Base-by-base conservation (phyloP, 2,888 invertebrate species). In the Diabrotica balteata region DNA sequence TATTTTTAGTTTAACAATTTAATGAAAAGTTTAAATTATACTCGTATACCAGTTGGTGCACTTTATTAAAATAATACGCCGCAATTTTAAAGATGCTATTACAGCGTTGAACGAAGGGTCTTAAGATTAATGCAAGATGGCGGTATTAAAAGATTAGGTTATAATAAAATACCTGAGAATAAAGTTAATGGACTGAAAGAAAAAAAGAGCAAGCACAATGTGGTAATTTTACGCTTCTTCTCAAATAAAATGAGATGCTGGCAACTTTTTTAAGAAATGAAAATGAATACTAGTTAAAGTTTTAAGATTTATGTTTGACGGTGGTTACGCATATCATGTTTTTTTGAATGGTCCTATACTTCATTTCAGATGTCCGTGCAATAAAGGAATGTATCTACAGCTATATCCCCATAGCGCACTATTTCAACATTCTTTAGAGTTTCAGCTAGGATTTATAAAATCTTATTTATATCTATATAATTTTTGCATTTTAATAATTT, bases 91-190 rank as follows among this genome's bases (percentile, higher is more conserved):
- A 63, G 52, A 58, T 59, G 63, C 63, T 59, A 59, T 67, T 67
- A 67, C 47, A 47, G 55, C 51, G 67, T 59, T 67, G 67, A 63
- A 67, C 58, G 63, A 52, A 52, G 42, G 8, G 54, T 49, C 49
- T 67, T 67, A 67, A 59, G 59, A 59, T 59, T 59, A 67, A 67
- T 67, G 67, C 49, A 63, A 63, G 63, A 63, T 63, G 63, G 67
- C 46, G 59, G 63, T 43, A 67, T 63, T 63, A 67, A 53, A 63
- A 67, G 63, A 63, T 67, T 45, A 67, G 58, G 57, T 53, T 46
- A 54, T 54, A 67, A 58, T 67, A 54, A 63, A 67, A 67, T 67
- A 63, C 63, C 67, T 63, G 47, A 17, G 52, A 58, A 52, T 52
- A 55, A 47, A 51, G 52, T n/a, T 44, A 67, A 59, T 58, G 62